These are phyloP conservation scores for Loriculus beryllinus DNA, from an alignment of 2,797 vertebrate genomes.

Conservation along the genomic window DNA sequence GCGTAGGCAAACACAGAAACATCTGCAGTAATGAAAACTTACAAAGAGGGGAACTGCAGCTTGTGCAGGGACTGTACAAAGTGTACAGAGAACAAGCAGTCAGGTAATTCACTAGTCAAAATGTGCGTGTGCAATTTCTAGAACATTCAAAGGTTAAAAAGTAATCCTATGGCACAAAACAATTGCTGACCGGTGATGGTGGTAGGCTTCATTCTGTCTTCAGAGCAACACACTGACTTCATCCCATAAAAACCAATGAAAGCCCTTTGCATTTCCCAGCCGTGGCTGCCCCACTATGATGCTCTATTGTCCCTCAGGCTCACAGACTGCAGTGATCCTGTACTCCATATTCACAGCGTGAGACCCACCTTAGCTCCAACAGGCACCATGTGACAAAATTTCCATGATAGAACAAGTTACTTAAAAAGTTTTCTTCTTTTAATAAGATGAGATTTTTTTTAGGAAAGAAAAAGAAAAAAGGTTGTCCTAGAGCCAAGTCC, in stretches of 20 bases:
- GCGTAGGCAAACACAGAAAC: background rate
- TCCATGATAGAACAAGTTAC: background rate
- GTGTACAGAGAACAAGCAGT: background rate
- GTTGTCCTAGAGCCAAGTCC: background rate
- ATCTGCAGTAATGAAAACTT: background rate
- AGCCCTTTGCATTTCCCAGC: background rate
- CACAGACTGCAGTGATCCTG: background rate
- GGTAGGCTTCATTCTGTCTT: background rate
- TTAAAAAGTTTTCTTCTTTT: background rate
- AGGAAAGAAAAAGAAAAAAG: background rate
- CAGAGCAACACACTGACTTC: background rate
- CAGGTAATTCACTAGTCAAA: background rate
- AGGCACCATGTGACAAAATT: background rate
- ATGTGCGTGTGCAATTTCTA: background rate
- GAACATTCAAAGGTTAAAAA: background rate
- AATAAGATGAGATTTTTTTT: background rate
- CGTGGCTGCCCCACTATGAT: background rate
- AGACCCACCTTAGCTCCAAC: background rate
- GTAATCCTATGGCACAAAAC: background rate
- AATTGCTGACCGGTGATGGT: background rate
- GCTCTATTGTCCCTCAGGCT: background rate
- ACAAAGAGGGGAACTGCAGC: background rate
- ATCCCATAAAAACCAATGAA: rapidly evolving
- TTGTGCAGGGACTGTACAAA: background rate
- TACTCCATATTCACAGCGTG: background rate